Evolutionary conservation across 2,113 vertebrate genomes (phyloP), one percentile per base, ranked within the genome.

Genomic region (Prietella phreatophila): DNA sequence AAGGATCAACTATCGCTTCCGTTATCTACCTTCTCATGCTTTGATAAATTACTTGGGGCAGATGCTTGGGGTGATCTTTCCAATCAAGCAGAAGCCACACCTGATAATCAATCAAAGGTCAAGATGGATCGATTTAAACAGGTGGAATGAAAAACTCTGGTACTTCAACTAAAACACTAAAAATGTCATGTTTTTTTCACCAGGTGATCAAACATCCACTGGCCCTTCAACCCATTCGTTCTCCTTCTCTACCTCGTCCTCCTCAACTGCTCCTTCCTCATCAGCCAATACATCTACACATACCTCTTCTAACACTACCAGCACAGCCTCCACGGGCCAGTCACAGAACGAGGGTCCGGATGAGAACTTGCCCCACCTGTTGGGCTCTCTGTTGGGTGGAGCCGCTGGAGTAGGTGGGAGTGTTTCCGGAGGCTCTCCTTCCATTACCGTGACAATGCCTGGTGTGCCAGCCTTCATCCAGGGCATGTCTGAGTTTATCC

Each of bases 401-500:
- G 94, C 93, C 0, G 92, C 95, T 1, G 95, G 9, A 93, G 94
- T 86, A 0, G 88, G 71, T 27, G 93, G 89, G 0, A 90, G 91
- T 4, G 93, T 90, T 0, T 90, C 94, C 4, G 80, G 69, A 79
- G 95, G 93, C 83, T 82, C 95, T 50, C 96, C 97, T 2, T 96
- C 96, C 9, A 96, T 98, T 90, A 97, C 96, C 0, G 96, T 97
- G 89, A 96, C 96, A 0, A 95, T 96, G 89, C 96, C 97, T 1
- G 96, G 97, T 0, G 94, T 97, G 36, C 97, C 97, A 0, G 94
- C 95, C 33, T 97, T 98, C 89, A 95, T 98, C 73, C 97, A 97
- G 91, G 97, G 97, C 84, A 94, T 98, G 92, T 95, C 94, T 2
- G 97, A 98, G n/a, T 97, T 98, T 88, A 94, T 97, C 89, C 97